A percentile compares a stretch with the other conserved stretches of the same genome.
These are phyloP conservation scores for Nephrotoma appendiculata DNA, from an alignment of 2,888 invertebrate genomes.

Conservation along the genomic window DNA sequence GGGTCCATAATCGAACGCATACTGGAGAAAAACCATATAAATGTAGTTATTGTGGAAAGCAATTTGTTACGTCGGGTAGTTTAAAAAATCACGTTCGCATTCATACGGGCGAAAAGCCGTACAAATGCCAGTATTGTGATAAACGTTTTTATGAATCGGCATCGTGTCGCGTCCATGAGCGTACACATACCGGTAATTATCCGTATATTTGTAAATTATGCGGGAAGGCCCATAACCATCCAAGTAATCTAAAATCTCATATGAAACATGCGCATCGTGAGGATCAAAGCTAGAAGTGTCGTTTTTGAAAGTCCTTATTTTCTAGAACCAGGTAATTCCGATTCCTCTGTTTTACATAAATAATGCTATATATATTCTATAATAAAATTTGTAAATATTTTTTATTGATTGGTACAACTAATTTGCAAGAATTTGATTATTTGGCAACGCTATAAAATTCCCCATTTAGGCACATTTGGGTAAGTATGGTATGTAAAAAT, in stretches of 20 bases:
- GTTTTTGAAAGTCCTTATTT: background rate
- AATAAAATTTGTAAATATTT: background rate
- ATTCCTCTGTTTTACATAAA: background rate
- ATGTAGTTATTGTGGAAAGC: background rate
- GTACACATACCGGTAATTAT: constrained; percentile 1
- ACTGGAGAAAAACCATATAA: background rate
- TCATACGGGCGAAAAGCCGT: background rate
- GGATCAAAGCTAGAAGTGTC: background rate
- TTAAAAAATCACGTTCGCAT: background rate
- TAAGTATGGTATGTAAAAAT: too few species aligned
- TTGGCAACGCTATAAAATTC: too few species aligned
- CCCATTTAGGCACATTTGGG: too few species aligned
- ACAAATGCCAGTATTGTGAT: constrained; percentile 1
- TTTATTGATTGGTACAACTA: background rate
- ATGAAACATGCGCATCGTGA: constrained; percentile 1
- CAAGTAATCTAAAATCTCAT: constrained; percentile 3
- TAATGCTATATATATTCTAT: background rate
- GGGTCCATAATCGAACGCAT: background rate
- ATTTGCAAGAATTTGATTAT: too few species aligned
- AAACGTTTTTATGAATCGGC: background rate
- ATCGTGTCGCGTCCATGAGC: background rate
- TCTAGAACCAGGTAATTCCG: background rate
- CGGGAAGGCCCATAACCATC: background rate
- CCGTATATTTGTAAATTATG: constrained; percentile 3
- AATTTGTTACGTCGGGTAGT: background rate